Base-by-base conservation (phyloP, 2,797 vertebrate genomes). In the Simalia tracyae region DNA sequence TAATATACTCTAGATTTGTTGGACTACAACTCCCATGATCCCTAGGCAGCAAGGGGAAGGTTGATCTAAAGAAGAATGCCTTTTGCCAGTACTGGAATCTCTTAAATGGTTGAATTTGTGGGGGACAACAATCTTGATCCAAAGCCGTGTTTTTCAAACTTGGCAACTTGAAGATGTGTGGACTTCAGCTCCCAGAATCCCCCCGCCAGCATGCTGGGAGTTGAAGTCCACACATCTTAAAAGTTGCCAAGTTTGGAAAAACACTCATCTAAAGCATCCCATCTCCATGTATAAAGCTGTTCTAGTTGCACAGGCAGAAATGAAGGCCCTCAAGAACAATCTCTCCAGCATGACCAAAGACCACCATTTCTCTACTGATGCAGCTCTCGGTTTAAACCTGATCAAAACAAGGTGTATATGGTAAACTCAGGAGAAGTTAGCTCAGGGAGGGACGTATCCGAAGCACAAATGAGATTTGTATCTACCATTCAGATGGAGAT, bases 281-380 rank as follows among this genome's bases (percentile, higher is more conserved):
- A 36, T 92, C 87, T 92, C 66, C 26, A 81, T 81, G 90, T 90
- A 81, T 64, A 87, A 36, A 24, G 56, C 57, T 59, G 57, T 90
- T 76, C 57, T 68, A 64, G 28, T 61, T 42, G 64, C 81, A 60
- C 11, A 22, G 36, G 84, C 36, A 28, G 28, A 63, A 26, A 31
- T 12, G 42, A 24, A 86, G 36, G 14, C 84, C 7, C 19, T 56
- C 86, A 84, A 88, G 28, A 63, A 12, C 8, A 42, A n/a, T 9
- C 86, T 64, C 28, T 64, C 64, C 63, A 50, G 84, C n/a, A 11
- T 10, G 19, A 2, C 86, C 28, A 66, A 5, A 86, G 5, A 19
- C 4, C 15, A 81, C 28, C 1, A 46, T 46, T 61, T n/a, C 57
- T 68, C 61, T 50, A 57, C 61, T 57, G 66, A 76, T 11, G 5